Conservation (phyloP, 2,113 vertebrate genomes). For the Apus apus region DNA sequence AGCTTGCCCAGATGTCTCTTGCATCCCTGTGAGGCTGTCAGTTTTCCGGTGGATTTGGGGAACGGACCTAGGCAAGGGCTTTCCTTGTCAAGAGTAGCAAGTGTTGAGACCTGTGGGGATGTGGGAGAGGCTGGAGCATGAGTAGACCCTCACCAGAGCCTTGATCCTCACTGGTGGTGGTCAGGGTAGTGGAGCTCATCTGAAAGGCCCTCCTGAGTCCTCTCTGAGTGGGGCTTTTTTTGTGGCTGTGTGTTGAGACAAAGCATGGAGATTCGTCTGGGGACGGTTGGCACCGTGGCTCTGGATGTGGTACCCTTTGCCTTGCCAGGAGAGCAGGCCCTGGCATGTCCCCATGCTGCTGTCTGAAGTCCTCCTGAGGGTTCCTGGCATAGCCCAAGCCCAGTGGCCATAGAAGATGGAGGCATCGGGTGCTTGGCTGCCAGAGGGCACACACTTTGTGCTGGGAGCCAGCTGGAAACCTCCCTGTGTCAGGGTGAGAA, state of each 20-base stretch:
- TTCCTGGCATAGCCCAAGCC: not conserved
- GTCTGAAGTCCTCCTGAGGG: not conserved
- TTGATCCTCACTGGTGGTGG: not conserved
- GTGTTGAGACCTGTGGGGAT: not conserved
- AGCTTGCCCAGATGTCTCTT: conserved; percentile 64
- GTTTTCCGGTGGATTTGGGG: conserved; percentile 26
- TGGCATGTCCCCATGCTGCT: not conserved
- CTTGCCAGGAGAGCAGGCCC: not conserved
- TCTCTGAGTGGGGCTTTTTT: not conserved
- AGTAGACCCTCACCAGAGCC: not conserved
- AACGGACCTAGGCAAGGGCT: conserved; percentile 12
- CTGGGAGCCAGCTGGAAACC: not conserved
- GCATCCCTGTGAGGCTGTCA: conserved; percentile 52
- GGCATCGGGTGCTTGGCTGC: not conserved
- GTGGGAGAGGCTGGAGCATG: not conserved
- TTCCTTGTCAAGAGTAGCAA: not conserved
- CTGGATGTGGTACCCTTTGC: not conserved
- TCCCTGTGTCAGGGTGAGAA: fast-evolving
- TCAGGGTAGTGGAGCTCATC: not conserved
- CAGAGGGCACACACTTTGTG: not conserved
- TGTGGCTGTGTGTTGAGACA: not conserved
- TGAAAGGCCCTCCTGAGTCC: not conserved
- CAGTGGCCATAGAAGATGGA: not conserved
- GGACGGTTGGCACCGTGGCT: not conserved
- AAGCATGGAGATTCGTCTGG: not conserved